A percentile compares a stretch with the other conserved stretches of the same genome.
Evolutionary conservation across 1,140 invertebrate species (phyloP).

Genomic region (Muscidifurax raptorellus): DNA sequence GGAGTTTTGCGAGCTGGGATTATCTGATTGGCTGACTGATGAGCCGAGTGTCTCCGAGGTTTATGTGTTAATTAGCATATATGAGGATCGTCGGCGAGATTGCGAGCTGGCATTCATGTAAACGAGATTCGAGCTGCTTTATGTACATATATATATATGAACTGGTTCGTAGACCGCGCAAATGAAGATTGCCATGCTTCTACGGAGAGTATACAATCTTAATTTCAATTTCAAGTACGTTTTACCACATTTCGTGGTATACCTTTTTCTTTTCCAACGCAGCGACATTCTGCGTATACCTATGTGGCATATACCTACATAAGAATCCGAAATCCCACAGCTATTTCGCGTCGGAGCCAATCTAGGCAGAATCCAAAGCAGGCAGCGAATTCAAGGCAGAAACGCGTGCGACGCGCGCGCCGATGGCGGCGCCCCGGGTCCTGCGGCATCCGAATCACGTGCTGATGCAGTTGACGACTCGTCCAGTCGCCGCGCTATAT

Average conservation of each 20-base stretch:
- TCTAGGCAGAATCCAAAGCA: background rate
- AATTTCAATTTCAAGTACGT: background rate
- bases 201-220: background rate
- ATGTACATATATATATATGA: too few species aligned
- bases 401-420: background rate
- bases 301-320: too few species aligned
- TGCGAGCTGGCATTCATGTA: background rate
- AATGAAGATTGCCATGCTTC: background rate
- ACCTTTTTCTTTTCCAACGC: background rate
- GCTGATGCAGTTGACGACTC: background rate
- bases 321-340: background rate
- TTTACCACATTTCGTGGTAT: background rate
- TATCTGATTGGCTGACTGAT: constrained; percentile 1
- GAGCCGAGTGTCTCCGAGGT: background rate
- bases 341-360: background rate
- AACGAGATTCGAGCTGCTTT: background rate
- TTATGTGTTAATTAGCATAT: background rate
- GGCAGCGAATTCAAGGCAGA: background rate
- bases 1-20: background rate
- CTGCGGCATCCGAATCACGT: constrained; percentile 53
- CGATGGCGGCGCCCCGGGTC: constrained; percentile 42
- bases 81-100: background rate
- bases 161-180: background rate
- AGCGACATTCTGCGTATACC: background rate
- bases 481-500: background rate